Percentiles rank a stretch among this genome's conserved stretches.
Conservation (phyloP, 2,888 invertebrate genomes). For the Sthenelais limicola region DNA sequence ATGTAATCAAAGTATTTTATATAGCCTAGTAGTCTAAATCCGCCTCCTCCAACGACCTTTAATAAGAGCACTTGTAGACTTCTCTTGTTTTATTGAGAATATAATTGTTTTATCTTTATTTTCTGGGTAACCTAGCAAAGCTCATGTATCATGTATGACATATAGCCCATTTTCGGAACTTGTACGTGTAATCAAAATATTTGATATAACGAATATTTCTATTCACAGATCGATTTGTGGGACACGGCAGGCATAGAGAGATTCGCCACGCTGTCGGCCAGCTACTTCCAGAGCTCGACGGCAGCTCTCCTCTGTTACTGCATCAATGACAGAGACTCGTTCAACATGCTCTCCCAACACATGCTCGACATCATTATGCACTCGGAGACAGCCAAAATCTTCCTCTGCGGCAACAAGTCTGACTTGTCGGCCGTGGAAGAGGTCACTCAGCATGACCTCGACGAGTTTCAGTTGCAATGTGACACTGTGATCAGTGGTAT, state of each 20-base stretch:
- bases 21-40: no score
- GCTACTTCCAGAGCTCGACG: constrained; percentile 96
- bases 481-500: constrained; percentile 90
- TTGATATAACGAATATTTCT: no score
- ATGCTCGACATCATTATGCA: constrained; percentile 93
- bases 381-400: constrained; percentile 95
- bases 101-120: no score
- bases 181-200: not conserved
- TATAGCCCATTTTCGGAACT: not conserved
- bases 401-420: constrained; percentile 92
- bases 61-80: no score
- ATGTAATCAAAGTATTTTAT: no score
- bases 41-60: no score
- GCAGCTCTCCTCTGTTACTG: constrained; percentile 94
- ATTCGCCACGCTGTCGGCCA: constrained; percentile 94
- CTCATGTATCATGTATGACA: no score
- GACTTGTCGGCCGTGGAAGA: constrained; percentile 80
- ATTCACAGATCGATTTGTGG: constrained; percentile 89
- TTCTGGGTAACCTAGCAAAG: no score
- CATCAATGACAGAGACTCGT: constrained; percentile 90
- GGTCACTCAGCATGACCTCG: constrained; percentile 89
- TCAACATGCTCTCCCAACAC: constrained; percentile 92
- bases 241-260: constrained; percentile 98
- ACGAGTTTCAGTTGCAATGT: constrained; percentile 88
- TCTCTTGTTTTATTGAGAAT: no score